Evolutionary conservation across 1,140 invertebrate species (phyloP), one percentile per base, ranked within the genome.

Genomic region (Trichonephila inaurata): DNA sequence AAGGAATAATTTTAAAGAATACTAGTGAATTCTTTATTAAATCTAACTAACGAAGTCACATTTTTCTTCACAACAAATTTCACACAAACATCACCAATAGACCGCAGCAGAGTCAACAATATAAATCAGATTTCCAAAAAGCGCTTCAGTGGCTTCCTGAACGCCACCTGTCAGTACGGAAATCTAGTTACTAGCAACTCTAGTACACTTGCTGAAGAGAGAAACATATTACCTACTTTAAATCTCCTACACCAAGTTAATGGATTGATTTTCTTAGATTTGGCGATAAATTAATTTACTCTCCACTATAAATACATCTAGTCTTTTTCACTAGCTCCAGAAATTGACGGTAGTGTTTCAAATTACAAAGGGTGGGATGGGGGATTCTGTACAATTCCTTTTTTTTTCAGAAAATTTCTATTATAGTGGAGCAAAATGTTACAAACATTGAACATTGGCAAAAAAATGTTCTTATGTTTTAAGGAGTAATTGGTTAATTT

Each of bases 231-330:
- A 19, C 24, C 16, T 18, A 16, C 72, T 33, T 77, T 77, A 77
- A 77, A 18, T 28, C 72, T 77, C 28, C 16, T 28, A 33, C 72
- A 33, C 72, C 14, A 77, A 77, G 72, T 33, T 77, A 77, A 77
- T 77, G 72, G 72, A 77, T 77, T 77, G 33, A 77, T 24, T 77
- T 77, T 28, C 28, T 77, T 77, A 28, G 72, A 77, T 77, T 77
- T 33, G 16, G 24, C 24, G 72, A 33, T 77, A 77, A 77, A 77
- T 77, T 77, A 77, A 77, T 77, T 77, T 77, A 10, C 33, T 33
- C 14, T 77, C 18, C 24, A 6, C 28, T 28, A 77, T 24, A 24
- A n/a, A 69, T 28, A 28, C 10, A 69, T 19, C 72, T 6, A 33
- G 6, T 19, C 72, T 77, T 77, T 77, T 77, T 40, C 33, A 51